A percentile compares a stretch with the other conserved stretches of the same genome.
These are phyloP conservation scores for Metopolophium dirhodum DNA, from an alignment of 1,140 invertebrate genomes.

Conservation along the genomic window DNA sequence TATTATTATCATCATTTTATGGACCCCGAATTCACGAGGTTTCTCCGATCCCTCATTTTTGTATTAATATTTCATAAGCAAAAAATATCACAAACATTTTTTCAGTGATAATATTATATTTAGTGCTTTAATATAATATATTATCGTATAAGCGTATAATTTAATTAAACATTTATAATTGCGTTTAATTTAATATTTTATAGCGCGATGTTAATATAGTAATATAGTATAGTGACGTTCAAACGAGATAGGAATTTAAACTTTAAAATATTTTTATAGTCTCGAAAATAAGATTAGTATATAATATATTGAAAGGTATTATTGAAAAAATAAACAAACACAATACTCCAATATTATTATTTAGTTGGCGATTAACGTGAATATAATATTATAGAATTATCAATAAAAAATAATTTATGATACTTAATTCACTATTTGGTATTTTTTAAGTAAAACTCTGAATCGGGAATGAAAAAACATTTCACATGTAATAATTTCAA, in stretches of 20 bases:
- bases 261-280: no score
- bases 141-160: no score
- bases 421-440: no score
- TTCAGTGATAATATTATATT: background rate
- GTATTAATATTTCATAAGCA: background rate
- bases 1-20: background rate
- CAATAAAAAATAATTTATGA: no score
- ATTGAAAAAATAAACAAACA: background rate
- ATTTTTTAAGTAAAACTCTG: no score
- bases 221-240: no score
- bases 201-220: background rate
- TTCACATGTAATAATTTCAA: background rate
- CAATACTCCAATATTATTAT: background rate
- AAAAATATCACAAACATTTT: background rate
- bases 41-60: background rate
- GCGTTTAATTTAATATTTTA: background rate
- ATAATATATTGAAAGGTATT: no score
- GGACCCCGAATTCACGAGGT: background rate
- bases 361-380: background rate
- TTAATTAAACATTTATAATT: background rate
- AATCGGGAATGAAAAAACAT: no score
- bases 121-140: background rate
- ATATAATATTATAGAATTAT: background rate
- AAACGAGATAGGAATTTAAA: no score
- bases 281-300: no score